Evolutionary conservation across 2,113 vertebrate genomes (phyloP), one percentile per base, ranked within the genome.

Genomic region (Ia io): DNA sequence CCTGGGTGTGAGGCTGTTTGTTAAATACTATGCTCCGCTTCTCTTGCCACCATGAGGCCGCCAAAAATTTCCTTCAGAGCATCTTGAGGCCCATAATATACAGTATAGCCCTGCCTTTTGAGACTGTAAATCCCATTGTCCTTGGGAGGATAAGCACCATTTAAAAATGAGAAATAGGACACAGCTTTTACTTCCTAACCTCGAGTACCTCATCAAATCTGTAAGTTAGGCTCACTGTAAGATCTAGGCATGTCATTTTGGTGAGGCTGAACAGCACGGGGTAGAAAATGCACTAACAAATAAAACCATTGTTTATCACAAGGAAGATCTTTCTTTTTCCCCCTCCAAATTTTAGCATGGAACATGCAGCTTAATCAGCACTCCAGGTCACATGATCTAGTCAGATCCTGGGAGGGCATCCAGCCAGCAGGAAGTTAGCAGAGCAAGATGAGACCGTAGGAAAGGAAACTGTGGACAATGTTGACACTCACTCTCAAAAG

Each of bases 171-270:
- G 96, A 95, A 84, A 95, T 1, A 13, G 86, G 95, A 40, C 87
- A 73, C 22, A 79, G 93, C 95, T 97, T 98, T 86, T 79, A 94
- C 97, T 93, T 67, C 93, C 17, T 97, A 96, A 96, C 95, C 96
- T 97, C 88, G 47, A 56, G 67, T 93, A 97, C 97, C 96, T 96
- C 94, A 83, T 97, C 97, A 96, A 87, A 97, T 84, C 97, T 77
- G 23, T 80, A 70, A 96, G 93, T 71, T 1, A 92, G 93, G 83
- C 65, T 87, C 86, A 88, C 37, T 49, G 95, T 96, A 89, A 92
- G 85, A 91, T 89, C 88, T 53, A 67, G 67, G 71, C 37, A 16
- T 69, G 80, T 49, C 25, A 3, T 69, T 73, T 92, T 77, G 51
- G 42, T 44, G 82, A 97, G 90, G 89, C 93, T 90, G 82, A 95